Conservation (phyloP, 2,113 vertebrate species). For the Anhinga anhinga region DNA sequence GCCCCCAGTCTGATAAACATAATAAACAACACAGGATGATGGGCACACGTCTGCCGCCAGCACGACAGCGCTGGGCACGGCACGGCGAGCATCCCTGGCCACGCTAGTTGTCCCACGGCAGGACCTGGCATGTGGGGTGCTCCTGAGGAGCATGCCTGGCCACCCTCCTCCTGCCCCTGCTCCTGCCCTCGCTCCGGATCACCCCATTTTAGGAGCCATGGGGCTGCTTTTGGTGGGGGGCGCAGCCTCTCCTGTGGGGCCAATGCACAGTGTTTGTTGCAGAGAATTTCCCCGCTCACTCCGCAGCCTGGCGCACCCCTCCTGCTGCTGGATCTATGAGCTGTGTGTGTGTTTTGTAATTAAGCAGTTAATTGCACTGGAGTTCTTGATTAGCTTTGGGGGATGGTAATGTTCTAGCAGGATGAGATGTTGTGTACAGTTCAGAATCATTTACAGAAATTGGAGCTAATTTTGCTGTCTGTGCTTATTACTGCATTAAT, state of each 20-base stretch:
- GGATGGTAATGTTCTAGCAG: constrained; percentile 95
- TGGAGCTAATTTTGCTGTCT: constrained; percentile 99
- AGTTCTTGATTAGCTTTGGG: constrained; percentile 99
- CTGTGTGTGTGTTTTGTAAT: constrained; percentile 87
- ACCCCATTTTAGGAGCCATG: not conserved
- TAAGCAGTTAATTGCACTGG: constrained; percentile 99
- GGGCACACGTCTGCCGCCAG: not conserved
- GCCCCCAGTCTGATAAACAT: constrained; percentile 63
- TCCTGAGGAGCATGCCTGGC: not conserved
- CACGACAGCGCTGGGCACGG: rapidly evolving
- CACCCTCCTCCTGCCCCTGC: not conserved
- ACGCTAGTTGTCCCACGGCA: rapidly evolving
- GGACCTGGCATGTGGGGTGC: rapidly evolving
- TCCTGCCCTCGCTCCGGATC: rapidly evolving
- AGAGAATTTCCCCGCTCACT: not conserved
- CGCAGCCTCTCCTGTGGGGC: not conserved
- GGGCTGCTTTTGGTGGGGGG: not conserved
- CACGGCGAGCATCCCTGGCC: rapidly evolving
- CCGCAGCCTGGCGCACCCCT: not conserved
- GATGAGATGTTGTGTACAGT: constrained; percentile 99
- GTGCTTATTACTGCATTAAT: constrained; percentile 99
- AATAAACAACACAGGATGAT: not conserved
- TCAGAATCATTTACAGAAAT: constrained; percentile 99
- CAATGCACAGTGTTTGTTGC: not conserved
- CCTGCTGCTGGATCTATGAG: constrained; percentile 69